Percentiles rank a stretch among this genome's conserved stretches.
phyloP scores from a whole-genome alignment of 2,113 vertebrate genomes.

The Callaeas wilsoni region DNA sequence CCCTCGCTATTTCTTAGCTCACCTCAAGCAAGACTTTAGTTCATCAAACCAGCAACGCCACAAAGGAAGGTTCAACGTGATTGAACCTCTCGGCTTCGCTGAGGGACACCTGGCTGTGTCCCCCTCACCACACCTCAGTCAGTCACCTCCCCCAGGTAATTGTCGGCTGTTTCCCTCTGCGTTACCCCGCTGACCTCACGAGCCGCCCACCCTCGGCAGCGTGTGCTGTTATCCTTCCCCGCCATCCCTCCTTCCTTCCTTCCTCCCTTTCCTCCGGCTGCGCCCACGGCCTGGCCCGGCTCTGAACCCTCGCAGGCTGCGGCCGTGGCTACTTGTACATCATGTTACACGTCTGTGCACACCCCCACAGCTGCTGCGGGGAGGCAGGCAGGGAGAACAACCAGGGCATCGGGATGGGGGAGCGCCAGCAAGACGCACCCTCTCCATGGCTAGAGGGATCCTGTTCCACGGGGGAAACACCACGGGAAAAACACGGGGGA shows the following conservation, averaged over 20 bases:
- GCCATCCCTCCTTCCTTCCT: not conserved
- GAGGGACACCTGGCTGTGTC: not conserved
- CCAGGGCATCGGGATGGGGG: fast-evolving
- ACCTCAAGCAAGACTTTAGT: fast-evolving
- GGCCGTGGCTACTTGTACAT: not conserved
- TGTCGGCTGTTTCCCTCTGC: fast-evolving
- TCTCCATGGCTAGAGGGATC: not conserved
- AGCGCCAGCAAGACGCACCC: not conserved
- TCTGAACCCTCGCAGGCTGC: not conserved
- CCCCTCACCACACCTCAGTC: fast-evolving
- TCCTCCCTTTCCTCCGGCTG: not conserved
- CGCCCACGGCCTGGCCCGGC: not conserved
- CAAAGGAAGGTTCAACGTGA: not conserved
- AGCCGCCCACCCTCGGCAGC: not conserved
- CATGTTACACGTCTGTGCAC: fast-evolving
- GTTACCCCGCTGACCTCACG: fast-evolving
- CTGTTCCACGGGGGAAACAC: fast-evolving
- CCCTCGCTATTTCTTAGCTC: fast-evolving
- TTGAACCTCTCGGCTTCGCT: fast-evolving
- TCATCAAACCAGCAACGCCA: fast-evolving
- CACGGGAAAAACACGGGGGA: fast-evolving
- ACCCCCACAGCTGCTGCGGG: not conserved
- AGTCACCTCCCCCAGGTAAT: not conserved
- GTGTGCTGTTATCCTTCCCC: not conserved
- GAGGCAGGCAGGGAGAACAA: not conserved